Conservation (phyloP, 2,113 vertebrate species). For the Ptychochromis oligacanthus region DNA sequence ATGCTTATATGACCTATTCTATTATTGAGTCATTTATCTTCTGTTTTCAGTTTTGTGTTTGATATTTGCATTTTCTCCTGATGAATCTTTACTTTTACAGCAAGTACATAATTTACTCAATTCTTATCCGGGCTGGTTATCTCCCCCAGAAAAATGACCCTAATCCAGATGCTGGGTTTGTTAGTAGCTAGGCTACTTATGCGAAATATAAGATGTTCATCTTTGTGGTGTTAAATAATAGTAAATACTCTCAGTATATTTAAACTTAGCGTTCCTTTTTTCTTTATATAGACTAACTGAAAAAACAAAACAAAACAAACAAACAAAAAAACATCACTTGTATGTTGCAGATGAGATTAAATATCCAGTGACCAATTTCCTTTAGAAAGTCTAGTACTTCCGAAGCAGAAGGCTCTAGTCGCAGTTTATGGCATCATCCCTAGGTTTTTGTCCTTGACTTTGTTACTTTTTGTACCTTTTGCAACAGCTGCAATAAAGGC, state of each 20-base stretch:
- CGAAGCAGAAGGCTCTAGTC: too few relatives aligned
- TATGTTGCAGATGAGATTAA: constrained; percentile 14
- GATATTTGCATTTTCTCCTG: background rate
- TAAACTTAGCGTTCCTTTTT: background rate
- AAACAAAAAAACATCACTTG: background rate
- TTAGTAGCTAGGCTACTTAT: constrained; percentile 1
- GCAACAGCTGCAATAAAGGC: too few relatives aligned
- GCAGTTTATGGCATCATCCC: too few relatives aligned
- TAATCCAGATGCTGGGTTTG: constrained; percentile 12
- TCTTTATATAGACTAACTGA: background rate
- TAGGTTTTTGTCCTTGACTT: too few relatives aligned
- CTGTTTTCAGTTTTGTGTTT: background rate
- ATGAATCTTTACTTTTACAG: background rate
- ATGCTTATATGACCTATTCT: too few relatives aligned
- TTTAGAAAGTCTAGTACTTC: background rate
- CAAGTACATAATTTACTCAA: constrained; percentile 18
- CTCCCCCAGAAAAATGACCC: background rate
- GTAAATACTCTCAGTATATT: background rate
- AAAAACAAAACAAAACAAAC: too few relatives aligned
- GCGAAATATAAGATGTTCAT: constrained; percentile 21
- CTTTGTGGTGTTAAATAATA: background rate
- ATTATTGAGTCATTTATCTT: too few relatives aligned
- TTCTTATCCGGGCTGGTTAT: constrained; percentile 10
- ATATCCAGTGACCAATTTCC: background rate
- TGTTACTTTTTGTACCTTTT: too few relatives aligned